A percentile compares a stretch with the other conserved stretches of the same genome.
Evolutionary conservation across 2,113 vertebrate species (phyloP).

Genomic region (Typhlomys cinereus): DNA sequence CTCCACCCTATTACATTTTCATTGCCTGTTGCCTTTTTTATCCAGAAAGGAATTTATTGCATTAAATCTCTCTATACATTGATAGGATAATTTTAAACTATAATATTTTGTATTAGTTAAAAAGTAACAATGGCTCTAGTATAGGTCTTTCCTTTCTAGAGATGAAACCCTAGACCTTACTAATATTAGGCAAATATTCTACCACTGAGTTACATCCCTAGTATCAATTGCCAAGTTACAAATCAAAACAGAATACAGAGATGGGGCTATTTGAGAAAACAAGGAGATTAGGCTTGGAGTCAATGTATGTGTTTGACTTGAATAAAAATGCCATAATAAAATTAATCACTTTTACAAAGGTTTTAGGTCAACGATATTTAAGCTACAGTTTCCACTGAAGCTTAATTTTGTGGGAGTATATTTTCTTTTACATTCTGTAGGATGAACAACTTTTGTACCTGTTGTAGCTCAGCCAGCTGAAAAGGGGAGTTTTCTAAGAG

Average conservation of each 20-base stretch:
- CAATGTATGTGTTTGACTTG: no score
- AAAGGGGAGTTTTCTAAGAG: not conserved
- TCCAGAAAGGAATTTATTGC: no score
- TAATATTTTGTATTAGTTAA: not conserved
- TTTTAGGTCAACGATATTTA: not conserved
- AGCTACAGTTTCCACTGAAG: not conserved
- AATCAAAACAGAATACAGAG: not conserved
- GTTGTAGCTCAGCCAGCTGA: not conserved
- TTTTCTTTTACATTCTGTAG: not conserved
- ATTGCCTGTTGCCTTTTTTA: not conserved
- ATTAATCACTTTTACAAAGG: no score
- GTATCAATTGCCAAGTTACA: not conserved
- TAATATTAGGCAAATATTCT: not conserved
- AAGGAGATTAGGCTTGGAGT: no score
- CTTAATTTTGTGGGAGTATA: not conserved
- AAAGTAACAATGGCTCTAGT: not conserved
- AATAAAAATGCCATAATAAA: no score
- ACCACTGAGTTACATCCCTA: not conserved
- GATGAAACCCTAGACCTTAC: not conserved
- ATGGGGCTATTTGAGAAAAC: not conserved
- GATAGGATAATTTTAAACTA: not conserved
- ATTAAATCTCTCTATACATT: not conserved
- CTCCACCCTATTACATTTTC: not conserved
- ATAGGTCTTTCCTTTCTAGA: not conserved
- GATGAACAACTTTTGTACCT: not conserved